These are phyloP conservation scores for Frieseomelitta varia DNA, from an alignment of 1,140 invertebrate species.

Conservation along the genomic window DNA sequence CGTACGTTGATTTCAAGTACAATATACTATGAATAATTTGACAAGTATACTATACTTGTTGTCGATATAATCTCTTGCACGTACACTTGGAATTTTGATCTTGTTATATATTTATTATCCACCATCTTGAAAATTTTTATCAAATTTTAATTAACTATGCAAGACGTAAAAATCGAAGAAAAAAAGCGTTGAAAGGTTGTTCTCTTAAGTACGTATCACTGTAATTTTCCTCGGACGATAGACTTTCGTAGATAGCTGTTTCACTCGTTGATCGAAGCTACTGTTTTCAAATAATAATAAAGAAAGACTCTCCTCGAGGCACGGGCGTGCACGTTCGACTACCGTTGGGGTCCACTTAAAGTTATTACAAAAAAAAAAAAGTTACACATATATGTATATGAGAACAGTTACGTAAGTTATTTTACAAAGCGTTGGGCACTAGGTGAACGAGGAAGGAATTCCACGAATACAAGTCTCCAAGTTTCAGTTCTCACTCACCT, in stretches of 20 bases:
- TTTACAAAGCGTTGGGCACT: constrained; percentile 59
- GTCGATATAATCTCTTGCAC: background rate
- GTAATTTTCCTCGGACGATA: no score
- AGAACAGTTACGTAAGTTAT: constrained; percentile 54
- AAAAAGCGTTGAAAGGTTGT: background rate
- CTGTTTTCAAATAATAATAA: no score
- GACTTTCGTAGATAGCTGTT: background rate
- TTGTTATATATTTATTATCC: background rate
- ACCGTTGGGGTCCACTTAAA: constrained; percentile 77
- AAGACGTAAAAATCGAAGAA: background rate
- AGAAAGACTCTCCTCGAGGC: constrained; percentile 56
- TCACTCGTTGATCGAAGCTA: no score
- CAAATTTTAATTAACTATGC: background rate
- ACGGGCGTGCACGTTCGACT: constrained; percentile 70
- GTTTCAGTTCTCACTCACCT: constrained; percentile 57
- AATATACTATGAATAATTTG: background rate
- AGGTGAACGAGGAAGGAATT: constrained; percentile 40
- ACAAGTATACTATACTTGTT: background rate
- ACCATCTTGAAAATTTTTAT: no score
- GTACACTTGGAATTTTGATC: background rate
- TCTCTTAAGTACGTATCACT: background rate
- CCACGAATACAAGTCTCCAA: constrained; percentile 11
- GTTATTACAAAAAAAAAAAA: constrained; percentile 61
- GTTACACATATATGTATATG: constrained; percentile 52
- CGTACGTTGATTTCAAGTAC: background rate